Evolutionary conservation across 2,888 invertebrate genomes (phyloP).

Genomic region (Acronicta aceris): DNA sequence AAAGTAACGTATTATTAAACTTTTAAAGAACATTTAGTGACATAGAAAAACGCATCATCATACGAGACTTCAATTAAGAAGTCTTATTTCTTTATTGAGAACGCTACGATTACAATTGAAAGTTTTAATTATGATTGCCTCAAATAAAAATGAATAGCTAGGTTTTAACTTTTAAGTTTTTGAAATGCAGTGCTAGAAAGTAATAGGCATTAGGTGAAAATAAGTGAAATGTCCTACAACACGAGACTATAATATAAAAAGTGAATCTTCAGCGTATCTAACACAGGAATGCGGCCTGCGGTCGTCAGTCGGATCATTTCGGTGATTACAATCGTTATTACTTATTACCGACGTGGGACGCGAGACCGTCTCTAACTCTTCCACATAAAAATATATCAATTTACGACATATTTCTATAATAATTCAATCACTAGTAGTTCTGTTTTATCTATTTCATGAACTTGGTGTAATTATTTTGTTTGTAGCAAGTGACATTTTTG

Average conservation of each 20-base stretch:
- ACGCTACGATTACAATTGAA: conserved; percentile 40
- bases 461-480: no score
- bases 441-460: conserved; percentile 2
- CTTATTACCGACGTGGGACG: conserved; percentile 54
- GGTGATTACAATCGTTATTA: conserved; percentile 75
- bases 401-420: conserved; percentile 20
- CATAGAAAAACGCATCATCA: conserved; percentile 58
- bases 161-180: conserved; percentile 5
- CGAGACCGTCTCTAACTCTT: conserved; percentile 10
- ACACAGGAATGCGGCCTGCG: conserved; percentile 75
- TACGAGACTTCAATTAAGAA: conserved; percentile 46
- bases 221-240: conserved; percentile 56
- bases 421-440: conserved; percentile 19
- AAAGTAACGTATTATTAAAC: conserved; percentile 73
- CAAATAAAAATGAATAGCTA: conserved; percentile 33
- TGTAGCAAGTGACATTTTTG: no score
- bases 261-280: conserved; percentile 65
- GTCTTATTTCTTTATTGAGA: conserved; percentile 48
- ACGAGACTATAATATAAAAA: conserved; percentile 52
- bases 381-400: conserved; percentile 15
- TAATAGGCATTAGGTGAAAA: conserved; percentile 41
- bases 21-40: conserved; percentile 76
- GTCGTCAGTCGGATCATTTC: conserved; percentile 67
- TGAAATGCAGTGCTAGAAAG: conserved; percentile 26
- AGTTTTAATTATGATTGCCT: conserved; percentile 51